phyloP scores from a whole-genome alignment of 2,797 vertebrate genomes.

The Pterois miles region DNA sequence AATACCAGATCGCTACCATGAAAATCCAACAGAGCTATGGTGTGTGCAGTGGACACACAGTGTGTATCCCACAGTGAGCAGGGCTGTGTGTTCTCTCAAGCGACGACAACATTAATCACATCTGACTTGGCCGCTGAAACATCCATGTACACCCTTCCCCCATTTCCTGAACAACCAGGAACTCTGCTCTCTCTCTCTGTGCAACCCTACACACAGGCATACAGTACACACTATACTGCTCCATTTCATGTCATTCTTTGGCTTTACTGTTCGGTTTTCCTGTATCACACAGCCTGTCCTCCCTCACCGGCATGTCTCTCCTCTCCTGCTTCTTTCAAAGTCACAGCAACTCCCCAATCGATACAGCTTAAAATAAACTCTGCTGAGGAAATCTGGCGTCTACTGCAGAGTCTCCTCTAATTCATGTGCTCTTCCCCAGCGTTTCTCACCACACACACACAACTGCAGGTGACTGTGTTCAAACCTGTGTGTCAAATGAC shows the following conservation, averaged over 20 bases:
- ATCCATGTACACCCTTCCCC: conserved; percentile 69
- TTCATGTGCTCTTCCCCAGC: not conserved
- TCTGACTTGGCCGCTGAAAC: conserved; percentile 77
- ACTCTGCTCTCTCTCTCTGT: conserved; percentile 36
- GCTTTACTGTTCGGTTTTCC: not conserved
- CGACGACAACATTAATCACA: conserved; percentile 80
- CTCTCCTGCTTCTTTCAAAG: conserved; percentile 39
- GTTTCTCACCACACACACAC: not conserved
- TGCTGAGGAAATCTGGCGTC: conserved; percentile 26
- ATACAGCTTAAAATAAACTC: conserved; percentile 52
- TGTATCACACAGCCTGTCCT: not conserved
- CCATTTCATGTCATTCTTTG: not conserved
- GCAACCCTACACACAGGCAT: not conserved
- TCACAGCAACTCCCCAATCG: conserved; percentile 44
- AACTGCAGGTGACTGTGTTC: conserved; percentile 13
- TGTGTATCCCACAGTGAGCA: conserved; percentile 34
- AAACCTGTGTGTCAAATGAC: conserved; percentile 15
- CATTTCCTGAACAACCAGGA: conserved; percentile 64
- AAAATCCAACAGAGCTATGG: conserved; percentile 2
- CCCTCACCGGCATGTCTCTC: not conserved
- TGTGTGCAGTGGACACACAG: conserved; percentile 30
- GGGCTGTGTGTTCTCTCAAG: conserved; percentile 69
- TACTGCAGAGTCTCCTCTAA: conserved; percentile 25
- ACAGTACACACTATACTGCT: not conserved
- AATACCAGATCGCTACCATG: conserved; percentile 3